These are phyloP conservation scores for Gambusia affinis DNA, from an alignment of 2,113 vertebrate species.

Conservation along the genomic window DNA sequence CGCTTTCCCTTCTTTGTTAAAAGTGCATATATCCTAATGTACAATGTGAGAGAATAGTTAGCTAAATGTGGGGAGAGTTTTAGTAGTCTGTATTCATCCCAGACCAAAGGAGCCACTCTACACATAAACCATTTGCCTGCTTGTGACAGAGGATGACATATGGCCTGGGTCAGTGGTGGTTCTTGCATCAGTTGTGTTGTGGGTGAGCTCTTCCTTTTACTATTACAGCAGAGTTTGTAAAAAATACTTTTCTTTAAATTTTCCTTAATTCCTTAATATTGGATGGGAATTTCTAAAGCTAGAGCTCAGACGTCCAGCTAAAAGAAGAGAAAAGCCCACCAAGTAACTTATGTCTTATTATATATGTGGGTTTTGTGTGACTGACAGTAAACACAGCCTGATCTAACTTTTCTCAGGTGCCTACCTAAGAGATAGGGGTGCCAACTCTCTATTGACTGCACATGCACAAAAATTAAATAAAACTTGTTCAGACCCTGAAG, in stretches of 20 bases:
- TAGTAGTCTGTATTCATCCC: constrained; percentile 49
- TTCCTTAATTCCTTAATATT: too few species aligned
- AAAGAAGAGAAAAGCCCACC: background rate
- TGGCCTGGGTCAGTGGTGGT: constrained; percentile 16
- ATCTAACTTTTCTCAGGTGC: background rate
- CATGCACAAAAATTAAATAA: background rate
- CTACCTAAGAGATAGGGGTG: background rate
- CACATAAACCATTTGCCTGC: constrained; percentile 69
- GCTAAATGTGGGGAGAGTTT: constrained; percentile 41
- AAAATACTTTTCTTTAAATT: background rate
- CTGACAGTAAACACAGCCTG: background rate
- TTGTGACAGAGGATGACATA: constrained; percentile 73
- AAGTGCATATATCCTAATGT: constrained; percentile 24
- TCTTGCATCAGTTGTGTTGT: too few species aligned
- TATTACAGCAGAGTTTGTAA: background rate
- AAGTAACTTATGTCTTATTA: background rate
- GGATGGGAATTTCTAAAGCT: background rate
- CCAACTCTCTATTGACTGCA: background rate
- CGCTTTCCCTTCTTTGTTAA: constrained; percentile 52
- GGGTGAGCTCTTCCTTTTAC: too few species aligned
- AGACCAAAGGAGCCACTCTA: constrained; percentile 48
- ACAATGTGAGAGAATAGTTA: constrained; percentile 38
- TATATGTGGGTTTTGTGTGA: background rate
- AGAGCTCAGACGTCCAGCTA: too few species aligned
- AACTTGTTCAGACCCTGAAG: background rate